A percentile compares a stretch with the other conserved stretches of the same genome.
Conservation (phyloP, 2,113 vertebrate genomes). For the Saguinus midas region DNA sequence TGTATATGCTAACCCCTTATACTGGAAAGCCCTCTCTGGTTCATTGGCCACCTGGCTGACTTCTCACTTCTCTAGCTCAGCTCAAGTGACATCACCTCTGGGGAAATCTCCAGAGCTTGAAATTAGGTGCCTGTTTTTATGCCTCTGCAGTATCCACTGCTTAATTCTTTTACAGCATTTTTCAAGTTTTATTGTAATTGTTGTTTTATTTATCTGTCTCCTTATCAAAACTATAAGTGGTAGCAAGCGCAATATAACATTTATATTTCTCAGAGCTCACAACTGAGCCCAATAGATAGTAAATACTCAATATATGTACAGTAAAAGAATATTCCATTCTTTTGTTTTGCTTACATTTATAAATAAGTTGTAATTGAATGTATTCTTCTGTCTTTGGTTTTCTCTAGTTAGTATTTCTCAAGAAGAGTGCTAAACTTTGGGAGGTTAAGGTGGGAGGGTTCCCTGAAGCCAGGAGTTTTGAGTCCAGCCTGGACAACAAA, state of each 20-base stretch:
- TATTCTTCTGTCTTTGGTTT: slow-evolving; percentile 40
- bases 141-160: background rate
- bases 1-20: background rate
- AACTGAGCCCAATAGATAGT: background rate
- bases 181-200: slow-evolving; percentile 35
- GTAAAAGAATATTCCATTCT: background rate
- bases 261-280: slow-evolving; percentile 4
- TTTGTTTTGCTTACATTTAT: slow-evolving; percentile 39
- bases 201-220: slow-evolving; percentile 16
- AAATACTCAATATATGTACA: background rate
- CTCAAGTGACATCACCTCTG: background rate
- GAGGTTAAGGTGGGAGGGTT: no score
- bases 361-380: slow-evolving; percentile 20
- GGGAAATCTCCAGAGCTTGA: slow-evolving; percentile 1
- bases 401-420: background rate
- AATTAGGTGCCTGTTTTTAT: slow-evolving; percentile 38
- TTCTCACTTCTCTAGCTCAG: background rate
- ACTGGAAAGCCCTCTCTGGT: background rate
- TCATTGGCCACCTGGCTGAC: background rate
- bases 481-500: no score
- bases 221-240: background rate
- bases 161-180: slow-evolving; percentile 30
- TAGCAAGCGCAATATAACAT: background rate
- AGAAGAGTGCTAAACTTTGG: background rate
- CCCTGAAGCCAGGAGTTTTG: no score